Evolutionary conservation across 2,113 vertebrate species (phyloP).

Genomic region (Theropithecus gelada): DNA sequence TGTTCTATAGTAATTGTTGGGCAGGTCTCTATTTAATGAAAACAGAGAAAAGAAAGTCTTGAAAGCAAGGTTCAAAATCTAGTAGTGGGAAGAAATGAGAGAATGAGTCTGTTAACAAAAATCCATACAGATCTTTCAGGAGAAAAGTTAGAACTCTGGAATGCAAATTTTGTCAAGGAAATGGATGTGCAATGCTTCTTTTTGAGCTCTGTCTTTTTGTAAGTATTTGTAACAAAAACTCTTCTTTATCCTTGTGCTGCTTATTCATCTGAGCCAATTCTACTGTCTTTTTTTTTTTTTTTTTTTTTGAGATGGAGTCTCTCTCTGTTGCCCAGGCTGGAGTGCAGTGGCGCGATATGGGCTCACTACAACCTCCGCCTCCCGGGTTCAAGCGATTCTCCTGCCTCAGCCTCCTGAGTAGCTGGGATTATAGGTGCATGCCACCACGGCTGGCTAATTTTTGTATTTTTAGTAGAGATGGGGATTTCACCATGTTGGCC

Average conservation of each 20-base stretch:
- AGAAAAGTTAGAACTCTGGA: neutral
- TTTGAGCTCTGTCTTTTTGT: neutral
- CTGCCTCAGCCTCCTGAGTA: too few species aligned
- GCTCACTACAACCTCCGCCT: too few species aligned
- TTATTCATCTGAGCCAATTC: neutral
- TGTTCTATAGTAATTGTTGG: neutral
- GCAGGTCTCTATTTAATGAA: neutral
- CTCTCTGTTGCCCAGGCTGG: too few species aligned
- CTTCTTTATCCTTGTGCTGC: neutral
- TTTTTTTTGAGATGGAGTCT: too few species aligned
- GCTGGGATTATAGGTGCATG: too few species aligned
- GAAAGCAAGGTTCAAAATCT: neutral
- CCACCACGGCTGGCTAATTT: too few species aligned
- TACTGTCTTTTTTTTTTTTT: neutral
- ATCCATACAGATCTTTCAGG: neutral
- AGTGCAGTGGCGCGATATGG: too few species aligned
- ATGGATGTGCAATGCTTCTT: neutral
- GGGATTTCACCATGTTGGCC: too few species aligned
- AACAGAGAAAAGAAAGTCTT: neutral
- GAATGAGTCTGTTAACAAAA: neutral
- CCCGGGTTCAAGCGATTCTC: too few species aligned
- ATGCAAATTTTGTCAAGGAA: slow-evolving; percentile 35
- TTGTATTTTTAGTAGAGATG: too few species aligned
- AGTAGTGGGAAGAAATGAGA: neutral
- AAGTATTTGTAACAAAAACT: slow-evolving; percentile 48